Base-by-base conservation (phyloP, 2,888 invertebrate species). In the Oxycera nigricornis region DNA sequence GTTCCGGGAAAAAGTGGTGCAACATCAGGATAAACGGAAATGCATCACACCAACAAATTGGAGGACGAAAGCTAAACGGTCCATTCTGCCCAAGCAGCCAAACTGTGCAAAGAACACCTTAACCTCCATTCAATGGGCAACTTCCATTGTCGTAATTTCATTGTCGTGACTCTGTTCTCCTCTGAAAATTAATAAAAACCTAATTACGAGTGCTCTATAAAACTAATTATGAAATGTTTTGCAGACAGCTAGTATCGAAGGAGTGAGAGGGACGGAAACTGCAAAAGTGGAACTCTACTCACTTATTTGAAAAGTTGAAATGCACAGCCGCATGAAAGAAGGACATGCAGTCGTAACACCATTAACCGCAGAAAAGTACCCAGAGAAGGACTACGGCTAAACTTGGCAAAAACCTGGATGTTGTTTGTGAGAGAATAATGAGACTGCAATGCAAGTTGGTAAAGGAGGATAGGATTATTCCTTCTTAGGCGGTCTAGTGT, bases 201-300 rank as follows among this genome's bases (percentile, higher is more conserved):
- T 57, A 75, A 73, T 75, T 75, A 72, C 41, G 67, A 67, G 59
- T 55, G 46, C 67, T 75, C 67, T 73, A 59, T 39, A 41, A 73
- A 75, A 73, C 75, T 75, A 73, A 75, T 75, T 75, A 62, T 73
- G 52, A 75, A 72, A 65, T 75, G 73, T 73, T 75, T 75, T 72
- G 57, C 26, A 20, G 41, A n/a, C 41, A 28, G 4, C 22, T 2
- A n/a, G 7, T n/a, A 1, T 46, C 20, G 17, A 68, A 24, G 41
- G n/a, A 6, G 39, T 14, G 68, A 52, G 20, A 50, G 17, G 22
- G 11, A n/a, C 35, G 7, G 31, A 30, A 52, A 70, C 30, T 52
- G 55, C 7, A 30, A 46, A n/a, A n/a, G n/a, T n/a, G n/a, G n/a
- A n/a, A n/a, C n/a, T n/a, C n/a, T n/a, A n/a, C 30, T 20, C 31